A percentile compares a stretch with the other conserved stretches of the same genome.
phyloP scores from a whole-genome alignment of 1,140 invertebrate genomes.

The Pogonomyrmex californicus region DNA sequence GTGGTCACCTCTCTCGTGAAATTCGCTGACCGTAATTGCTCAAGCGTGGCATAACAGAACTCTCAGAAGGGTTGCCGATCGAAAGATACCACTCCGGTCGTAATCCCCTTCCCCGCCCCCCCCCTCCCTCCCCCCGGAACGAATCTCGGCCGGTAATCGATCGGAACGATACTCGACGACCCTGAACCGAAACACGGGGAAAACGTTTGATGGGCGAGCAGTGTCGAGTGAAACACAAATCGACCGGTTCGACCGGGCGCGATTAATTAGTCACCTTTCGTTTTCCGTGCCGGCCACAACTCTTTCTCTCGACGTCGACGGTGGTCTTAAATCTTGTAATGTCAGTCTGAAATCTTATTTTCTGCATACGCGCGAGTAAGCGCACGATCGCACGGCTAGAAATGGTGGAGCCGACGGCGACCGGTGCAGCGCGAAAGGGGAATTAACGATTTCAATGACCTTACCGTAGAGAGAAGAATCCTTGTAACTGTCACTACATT shows the following conservation, averaged over 20 bases:
- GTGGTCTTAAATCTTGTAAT: neutral
- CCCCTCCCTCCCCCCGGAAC: conserved; percentile 42
- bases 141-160: conserved; percentile 70
- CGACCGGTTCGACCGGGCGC: conserved; percentile 63
- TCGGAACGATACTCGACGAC: conserved; percentile 72
- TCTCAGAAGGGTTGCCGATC: conserved; percentile 41
- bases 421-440: neutral
- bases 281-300: conserved; percentile 65
- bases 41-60: conserved; percentile 62
- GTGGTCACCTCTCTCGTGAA: conserved; percentile 26
- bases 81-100: conserved; percentile 29
- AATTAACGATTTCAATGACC: neutral
- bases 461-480: neutral
- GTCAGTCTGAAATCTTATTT: neutral
- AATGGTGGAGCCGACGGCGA: neutral
- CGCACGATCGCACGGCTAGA: neutral
- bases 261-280: conserved; percentile 75
- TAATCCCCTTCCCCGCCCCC: conserved; percentile 31
- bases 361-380: neutral
- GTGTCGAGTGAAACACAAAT: conserved; percentile 68
- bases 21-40: conserved; percentile 43
- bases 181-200: conserved; percentile 75
- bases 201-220: conserved; percentile 73
- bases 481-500: neutral
- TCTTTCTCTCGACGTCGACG: conserved; percentile 33